Evolutionary conservation across 2,113 vertebrate genomes (phyloP), one percentile per base, ranked within the genome.

Genomic region (Equus quagga): DNA sequence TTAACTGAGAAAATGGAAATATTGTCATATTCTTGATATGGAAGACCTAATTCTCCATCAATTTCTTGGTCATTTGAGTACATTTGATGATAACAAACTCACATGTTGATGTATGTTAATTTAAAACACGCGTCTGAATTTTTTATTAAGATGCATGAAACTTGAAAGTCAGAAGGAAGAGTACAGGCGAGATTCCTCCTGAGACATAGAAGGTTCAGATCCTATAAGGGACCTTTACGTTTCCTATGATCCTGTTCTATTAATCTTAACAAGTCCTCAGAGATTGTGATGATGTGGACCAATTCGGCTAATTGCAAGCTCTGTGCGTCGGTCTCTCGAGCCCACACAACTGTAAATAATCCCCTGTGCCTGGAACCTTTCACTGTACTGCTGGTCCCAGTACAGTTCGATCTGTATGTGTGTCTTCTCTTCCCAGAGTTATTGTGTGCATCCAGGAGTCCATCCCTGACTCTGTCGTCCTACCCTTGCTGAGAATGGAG

Each of bases 201-300:
- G 62, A 65, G n/a, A n/a, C 69, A 1, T 41, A 12, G 21, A 56
- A 54, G 10, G 21, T 36, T n/a, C 33, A 54, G 46, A 31, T 17
- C 15, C 64, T 33, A 58, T n/a, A 78, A 44, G 31, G 26, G 8
- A 17, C 6, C 24, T 18, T 49, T 4, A 18, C 3, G 60, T 51
- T 87, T 60, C 7, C 6, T 41, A 24, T 31, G 62, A 18, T 76
- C 24, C 58, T 80, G 41, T 51, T 49, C 44, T 10, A 72, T 72
- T 69, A 60, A 69, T 56, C 36, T 93, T 79, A 93, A 85, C 26
- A 88, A 89, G 84, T 49, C 90, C 49, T 82, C 49, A 82, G 90
- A 69, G 76, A 76, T 8, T 75, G 15, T 58, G 23, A 56, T 58
- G 31, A 23, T 31, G 8, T 62, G 62, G 23, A 21, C 54, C 41